Conservation (phyloP, 2,113 vertebrate genomes). For the Brachirus orientalis region DNA sequence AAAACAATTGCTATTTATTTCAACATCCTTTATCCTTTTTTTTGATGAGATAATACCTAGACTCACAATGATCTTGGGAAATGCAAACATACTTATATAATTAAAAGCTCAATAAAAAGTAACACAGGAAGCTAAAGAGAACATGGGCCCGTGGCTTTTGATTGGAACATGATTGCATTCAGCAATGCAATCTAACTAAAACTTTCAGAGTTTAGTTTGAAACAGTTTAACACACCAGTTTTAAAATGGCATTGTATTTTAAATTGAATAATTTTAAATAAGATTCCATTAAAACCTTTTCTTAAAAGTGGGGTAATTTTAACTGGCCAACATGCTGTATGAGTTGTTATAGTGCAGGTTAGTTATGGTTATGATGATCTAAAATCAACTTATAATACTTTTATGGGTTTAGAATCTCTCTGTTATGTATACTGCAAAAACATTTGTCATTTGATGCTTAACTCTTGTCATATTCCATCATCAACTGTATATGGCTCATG, state of each 20-base stretch:
- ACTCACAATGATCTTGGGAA: slow-evolving; percentile 5
- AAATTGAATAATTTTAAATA: no score
- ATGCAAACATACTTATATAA: not conserved
- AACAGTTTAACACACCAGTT: no score
- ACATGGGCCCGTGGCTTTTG: not conserved
- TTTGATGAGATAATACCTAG: slow-evolving; percentile 30
- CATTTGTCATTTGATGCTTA: slow-evolving; percentile 1
- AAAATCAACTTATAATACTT: not conserved
- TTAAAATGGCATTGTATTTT: no score
- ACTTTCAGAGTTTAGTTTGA: no score
- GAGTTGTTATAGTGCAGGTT: not conserved
- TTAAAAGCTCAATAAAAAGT: slow-evolving; percentile 1
- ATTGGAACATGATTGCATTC: not conserved
- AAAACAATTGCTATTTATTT: no score
- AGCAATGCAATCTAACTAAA: no score
- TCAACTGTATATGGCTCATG: no score
- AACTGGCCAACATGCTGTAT: no score
- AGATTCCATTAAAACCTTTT: no score
- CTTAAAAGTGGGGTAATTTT: no score
- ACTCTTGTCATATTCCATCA: no score
- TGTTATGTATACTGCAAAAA: not conserved
- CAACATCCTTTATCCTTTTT: not conserved
- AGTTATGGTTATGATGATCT: not conserved
- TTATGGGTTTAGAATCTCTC: not conserved
- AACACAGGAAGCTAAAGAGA: not conserved